These are phyloP conservation scores for Luidia sarsii DNA, from an alignment of 53 echinoderm and acorn worm genomes.

Conservation along the genomic window DNA sequence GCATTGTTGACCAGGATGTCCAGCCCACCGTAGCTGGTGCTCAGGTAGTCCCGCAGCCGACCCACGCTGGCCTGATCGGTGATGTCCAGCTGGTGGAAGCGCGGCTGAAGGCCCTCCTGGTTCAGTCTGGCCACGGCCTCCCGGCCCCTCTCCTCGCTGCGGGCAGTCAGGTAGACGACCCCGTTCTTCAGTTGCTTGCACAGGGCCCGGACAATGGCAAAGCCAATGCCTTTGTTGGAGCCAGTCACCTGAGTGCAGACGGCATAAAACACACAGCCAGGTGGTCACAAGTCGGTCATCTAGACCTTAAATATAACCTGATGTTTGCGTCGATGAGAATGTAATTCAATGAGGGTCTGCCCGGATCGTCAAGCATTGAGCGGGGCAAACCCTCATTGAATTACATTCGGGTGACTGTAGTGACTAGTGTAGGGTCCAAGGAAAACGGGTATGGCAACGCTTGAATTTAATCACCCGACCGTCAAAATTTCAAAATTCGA, in stretches of 20 bases:
- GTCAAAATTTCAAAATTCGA: too few species aligned
- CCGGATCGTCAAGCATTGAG: too few species aligned
- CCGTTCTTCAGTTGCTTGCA: conserved; percentile 86
- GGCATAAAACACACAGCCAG: too few species aligned
- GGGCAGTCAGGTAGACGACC: conserved; percentile 82
- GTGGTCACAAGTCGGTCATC: too few species aligned
- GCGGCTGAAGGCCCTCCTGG: conserved; percentile 84
- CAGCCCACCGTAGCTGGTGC: conserved; percentile 76
- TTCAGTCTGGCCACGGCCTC: conserved; percentile 77
- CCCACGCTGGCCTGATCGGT: conserved; percentile 59
- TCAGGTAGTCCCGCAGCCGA: conserved; percentile 65
- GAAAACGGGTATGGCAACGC: too few species aligned
- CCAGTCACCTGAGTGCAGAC: conserved; percentile 76
- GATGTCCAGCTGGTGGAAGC: conserved; percentile 84
- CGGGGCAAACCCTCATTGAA: too few species aligned
- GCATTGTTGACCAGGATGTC: conserved; percentile 92
- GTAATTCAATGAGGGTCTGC: too few species aligned
- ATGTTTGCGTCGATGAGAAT: too few species aligned
- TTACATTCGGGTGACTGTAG: too few species aligned
- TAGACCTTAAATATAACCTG: too few species aligned
- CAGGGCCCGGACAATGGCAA: conserved; percentile 73
- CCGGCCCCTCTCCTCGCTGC: conserved; percentile 81
- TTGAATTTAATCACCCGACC: too few species aligned
- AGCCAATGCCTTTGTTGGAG: conserved; percentile 90
- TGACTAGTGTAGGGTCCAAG: too few species aligned